These are phyloP conservation scores for Stomatorhinus ivindoensis DNA, from an alignment of 2,113 vertebrate genomes.

Conservation along the genomic window DNA sequence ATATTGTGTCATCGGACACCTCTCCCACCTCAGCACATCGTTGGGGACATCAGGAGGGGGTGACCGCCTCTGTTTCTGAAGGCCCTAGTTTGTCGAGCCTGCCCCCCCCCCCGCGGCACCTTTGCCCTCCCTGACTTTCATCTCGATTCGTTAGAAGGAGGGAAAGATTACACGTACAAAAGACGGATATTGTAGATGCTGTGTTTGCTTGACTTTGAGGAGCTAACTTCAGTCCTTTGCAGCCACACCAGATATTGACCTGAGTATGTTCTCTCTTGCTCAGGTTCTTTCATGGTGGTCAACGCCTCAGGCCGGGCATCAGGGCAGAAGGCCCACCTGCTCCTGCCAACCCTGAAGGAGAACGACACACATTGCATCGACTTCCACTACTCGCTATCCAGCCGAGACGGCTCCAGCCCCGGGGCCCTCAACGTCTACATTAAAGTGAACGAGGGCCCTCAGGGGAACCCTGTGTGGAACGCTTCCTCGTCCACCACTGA, in stretches of 20 bases:
- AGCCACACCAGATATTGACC: neutral
- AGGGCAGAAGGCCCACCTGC: constrained; percentile 88
- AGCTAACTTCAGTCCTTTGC: neutral
- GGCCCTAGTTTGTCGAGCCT: neutral
- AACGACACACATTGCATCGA: constrained; percentile 96
- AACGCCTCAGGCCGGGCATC: constrained; percentile 87
- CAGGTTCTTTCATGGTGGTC: constrained; percentile 97
- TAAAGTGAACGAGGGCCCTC: constrained; percentile 88
- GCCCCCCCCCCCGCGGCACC: neutral
- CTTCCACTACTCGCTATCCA: constrained; percentile 91
- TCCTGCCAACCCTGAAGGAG: constrained; percentile 85
- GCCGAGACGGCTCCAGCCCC: constrained; percentile 77
- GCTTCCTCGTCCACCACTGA: constrained; percentile 78
- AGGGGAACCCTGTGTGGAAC: constrained; percentile 93
- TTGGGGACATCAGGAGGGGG: neutral
- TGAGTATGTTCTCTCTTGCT: neutral
- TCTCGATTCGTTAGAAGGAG: neutral
- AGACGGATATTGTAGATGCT: neutral
- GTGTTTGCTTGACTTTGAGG: neutral
- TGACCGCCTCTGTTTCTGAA: neutral
- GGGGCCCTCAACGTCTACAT: constrained; percentile 89
- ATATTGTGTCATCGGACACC: neutral
- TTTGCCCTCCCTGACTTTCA: neutral
- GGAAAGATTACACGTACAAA: neutral
- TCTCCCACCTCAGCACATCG: neutral